Base-by-base conservation (phyloP, 2,888 invertebrate species). In the Drosophila monieri region DNA sequence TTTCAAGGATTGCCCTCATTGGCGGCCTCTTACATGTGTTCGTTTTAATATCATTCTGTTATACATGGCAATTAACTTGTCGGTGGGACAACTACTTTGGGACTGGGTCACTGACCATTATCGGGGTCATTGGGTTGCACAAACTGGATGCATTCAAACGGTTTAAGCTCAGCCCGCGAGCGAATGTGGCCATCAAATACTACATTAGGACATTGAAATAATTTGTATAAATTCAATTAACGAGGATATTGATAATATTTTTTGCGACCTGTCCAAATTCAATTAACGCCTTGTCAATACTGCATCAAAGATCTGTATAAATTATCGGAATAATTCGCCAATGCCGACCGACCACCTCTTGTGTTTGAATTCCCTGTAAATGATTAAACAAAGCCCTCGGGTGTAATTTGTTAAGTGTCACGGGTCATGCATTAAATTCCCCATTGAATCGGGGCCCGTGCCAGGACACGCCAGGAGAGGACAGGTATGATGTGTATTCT, bases 51-150 rank as follows among this genome's bases (percentile, higher is more conserved):
- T 83, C 64, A 66, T 71, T 68, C 60, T 83, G 77, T 75, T 84
- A 74, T 72, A 78, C 87, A 84, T 47, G 73, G 65, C 79, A 84
- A 84, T 84, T 84, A 85, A 78, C 62, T 78, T 77, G 85, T 75
- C 54, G 27, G 37, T 9, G 54, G 54, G 35, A 47, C 53, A 37
- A 14, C 18, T 55, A 58, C 58, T 37, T 52, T 41, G 64, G 12
- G 49, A 53, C 10, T 77, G 77, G 74, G 49, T 77, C 25, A n/a
- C 59, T 48, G 55, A 48, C 64, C 66, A 51, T 52, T 70, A 65
- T 65, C n/a, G 27, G 23, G 65, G 64, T 18, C 47, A 61, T 25
- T 23, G 56, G 25, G 25, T 25, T 8, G 23, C 15, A 15, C 10
- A 48, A 23, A 14, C 14, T 12, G 8, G 12, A 12, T 18, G 15